Conservation (phyloP, 2,888 invertebrate species). For the Ichneumoninae sp. region DNA sequence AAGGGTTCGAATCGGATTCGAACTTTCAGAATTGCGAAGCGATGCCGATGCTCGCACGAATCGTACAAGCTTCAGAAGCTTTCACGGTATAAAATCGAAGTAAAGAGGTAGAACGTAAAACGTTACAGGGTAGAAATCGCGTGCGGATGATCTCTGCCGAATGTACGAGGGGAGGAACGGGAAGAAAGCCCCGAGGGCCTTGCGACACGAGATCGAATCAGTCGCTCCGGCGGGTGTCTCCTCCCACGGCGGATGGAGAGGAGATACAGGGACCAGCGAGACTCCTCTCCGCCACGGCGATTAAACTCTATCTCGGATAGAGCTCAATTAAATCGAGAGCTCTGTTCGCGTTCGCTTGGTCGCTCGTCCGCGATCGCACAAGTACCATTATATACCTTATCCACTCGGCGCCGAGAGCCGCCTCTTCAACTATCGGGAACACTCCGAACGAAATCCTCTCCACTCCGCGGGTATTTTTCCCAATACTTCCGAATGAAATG, state of each 20-base stretch:
- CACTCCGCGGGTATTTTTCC: conserved; percentile 18
- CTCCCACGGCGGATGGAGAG: conserved; percentile 35
- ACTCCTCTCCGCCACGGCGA: conserved; percentile 54
- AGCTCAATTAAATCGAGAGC: conserved; percentile 67
- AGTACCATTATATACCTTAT: conserved; percentile 42
- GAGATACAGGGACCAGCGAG: conserved; percentile 15
- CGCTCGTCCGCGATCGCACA: conserved; percentile 55
- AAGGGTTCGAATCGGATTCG: background rate
- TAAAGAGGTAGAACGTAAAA: background rate
- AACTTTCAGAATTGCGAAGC: background rate
- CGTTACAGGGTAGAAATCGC: conserved; percentile 14
- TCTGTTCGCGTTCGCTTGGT: conserved; percentile 61
- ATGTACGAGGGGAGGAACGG: conserved; percentile 11
- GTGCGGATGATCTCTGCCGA: conserved; percentile 25
- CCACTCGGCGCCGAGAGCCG: background rate
- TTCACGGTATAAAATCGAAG: background rate
- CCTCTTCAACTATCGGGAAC: conserved; percentile 11
- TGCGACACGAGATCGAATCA: conserved; percentile 65
- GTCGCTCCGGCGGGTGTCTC: conserved; percentile 47
- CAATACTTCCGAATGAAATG: conserved; percentile 53
- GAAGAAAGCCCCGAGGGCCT: conserved; percentile 55
- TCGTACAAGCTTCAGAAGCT: background rate
- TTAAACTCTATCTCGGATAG: conserved; percentile 64
- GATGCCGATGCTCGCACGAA: background rate
- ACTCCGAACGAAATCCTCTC: background rate